Evolutionary conservation across 2,888 invertebrate genomes (phyloP), one percentile per base, ranked within the genome.

Genomic region (Ectemnius lituratus): DNA sequence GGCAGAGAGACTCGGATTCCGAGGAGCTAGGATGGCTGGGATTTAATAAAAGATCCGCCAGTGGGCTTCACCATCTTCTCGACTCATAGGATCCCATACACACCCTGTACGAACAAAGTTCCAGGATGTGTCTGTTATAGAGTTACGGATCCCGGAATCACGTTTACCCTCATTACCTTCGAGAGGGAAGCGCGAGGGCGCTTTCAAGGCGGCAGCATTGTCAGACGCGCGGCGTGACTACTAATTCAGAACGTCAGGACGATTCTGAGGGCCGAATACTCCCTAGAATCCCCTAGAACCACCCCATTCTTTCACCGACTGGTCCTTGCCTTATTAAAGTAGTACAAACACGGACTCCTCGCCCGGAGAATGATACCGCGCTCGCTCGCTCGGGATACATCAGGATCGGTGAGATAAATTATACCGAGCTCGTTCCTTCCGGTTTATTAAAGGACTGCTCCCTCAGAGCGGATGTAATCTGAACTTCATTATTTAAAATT

Each of bases 21-120:
- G 23, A 23, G 23, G 23, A 23, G 23, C 2, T 23, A 23, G 23
- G 23, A 23, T 23, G 2, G 79, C 73, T 75, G 73, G 84, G 84
- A 87, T 86, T 86, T 86, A 86, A 87, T 87, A 86, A 86, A 87
- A 85, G 84, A 86, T 87, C 83, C 80, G 77, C 76, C 77, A 61
- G 73, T 70, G 81, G 59, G 70, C 76, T 56, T 73, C 72, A 72
- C 62, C 73, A 57, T 74, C 60, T 63, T 75, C 67, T 72, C 60
- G 61, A 66, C 68, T 72, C 66, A 47, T 37, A 52, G 59, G 66
- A 67, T 77, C 66, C 67, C 56, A 18, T 20, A 62, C 68, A 71
- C 66, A 72, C 8, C 37, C 37, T 4, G 37, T 37, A 37, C 37
- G 76, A 67, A 63, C 58, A 70, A 74, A 74, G 66, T 79, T 70